phyloP scores from a whole-genome alignment of 2,113 vertebrate species.

The Ciconia maguari region DNA sequence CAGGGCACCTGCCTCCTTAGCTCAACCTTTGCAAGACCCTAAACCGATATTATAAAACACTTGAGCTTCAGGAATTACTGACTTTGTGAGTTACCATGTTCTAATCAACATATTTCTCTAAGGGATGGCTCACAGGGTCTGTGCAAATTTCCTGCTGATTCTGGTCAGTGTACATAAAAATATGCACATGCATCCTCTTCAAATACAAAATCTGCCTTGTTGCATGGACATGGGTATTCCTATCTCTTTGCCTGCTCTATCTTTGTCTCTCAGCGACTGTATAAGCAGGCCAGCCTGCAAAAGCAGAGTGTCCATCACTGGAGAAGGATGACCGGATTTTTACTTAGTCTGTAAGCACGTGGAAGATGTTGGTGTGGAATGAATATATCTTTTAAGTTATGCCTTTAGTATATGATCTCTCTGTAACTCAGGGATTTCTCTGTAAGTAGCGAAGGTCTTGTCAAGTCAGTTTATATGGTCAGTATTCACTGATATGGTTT shows the following conservation, averaged over 20 bases:
- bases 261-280: not conserved
- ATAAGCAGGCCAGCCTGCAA: not conserved
- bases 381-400: not conserved
- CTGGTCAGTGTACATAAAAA: not conserved
- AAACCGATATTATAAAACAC: not conserved
- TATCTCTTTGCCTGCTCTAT: not conserved
- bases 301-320: not conserved
- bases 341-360: not conserved
- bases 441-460: not conserved
- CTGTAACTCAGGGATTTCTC: not conserved
- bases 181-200: not conserved
- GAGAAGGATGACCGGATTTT: not conserved
- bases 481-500: not conserved
- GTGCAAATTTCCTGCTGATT: not conserved
- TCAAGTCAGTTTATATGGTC: not conserved
- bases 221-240: not conserved
- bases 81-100: not conserved
- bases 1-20: not conserved
- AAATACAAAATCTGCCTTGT: not conserved
- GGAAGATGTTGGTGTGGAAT: not conserved
- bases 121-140: not conserved
- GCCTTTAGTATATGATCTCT: not conserved
- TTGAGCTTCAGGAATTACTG: not conserved
- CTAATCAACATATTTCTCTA: not conserved
- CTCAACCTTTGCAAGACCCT: not conserved